Percentiles rank a stretch among this genome's conserved stretches.
These are phyloP conservation scores for Channa argus DNA, from an alignment of 2,113 vertebrate genomes.

Conservation along the genomic window DNA sequence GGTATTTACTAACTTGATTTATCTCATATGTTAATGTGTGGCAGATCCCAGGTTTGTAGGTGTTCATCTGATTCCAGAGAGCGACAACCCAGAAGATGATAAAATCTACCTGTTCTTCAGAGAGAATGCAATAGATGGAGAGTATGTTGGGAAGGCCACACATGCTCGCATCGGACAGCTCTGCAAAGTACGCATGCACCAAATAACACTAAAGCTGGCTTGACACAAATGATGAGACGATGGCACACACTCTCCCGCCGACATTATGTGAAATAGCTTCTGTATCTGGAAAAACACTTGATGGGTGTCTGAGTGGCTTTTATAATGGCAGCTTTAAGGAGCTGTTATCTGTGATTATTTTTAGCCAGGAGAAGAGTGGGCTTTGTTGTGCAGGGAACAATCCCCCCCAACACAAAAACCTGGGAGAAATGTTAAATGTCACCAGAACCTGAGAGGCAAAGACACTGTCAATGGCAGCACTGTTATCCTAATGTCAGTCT, in stretches of 20 bases:
- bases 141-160: slow-evolving; percentile 95
- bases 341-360: slow-evolving; percentile 72
- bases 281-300: slow-evolving; percentile 61
- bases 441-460: slow-evolving; percentile 67
- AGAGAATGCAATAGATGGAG: slow-evolving; percentile 96
- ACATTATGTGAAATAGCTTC: slow-evolving; percentile 46
- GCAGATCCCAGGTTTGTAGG: slow-evolving; percentile 94
- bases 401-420: slow-evolving; percentile 62
- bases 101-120: slow-evolving; percentile 99
- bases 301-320: slow-evolving; percentile 59
- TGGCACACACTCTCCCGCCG: slow-evolving; percentile 5
- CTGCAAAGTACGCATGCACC: slow-evolving; percentile 88
- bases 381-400: slow-evolving; percentile 62
- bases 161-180: slow-evolving; percentile 97
- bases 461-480: slow-evolving; percentile 62
- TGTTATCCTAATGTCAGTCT: slow-evolving; percentile 68
- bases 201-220: not conserved
- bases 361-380: slow-evolving; percentile 57
- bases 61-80: slow-evolving; percentile 94
- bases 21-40: slow-evolving; percentile 26
- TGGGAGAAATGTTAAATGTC: slow-evolving; percentile 79
- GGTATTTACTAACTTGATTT: too few relatives aligned
- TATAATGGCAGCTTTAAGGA: slow-evolving; percentile 60
- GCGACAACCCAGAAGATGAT: slow-evolving; percentile 97
- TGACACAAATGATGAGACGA: slow-evolving; percentile 24